phyloP scores from a whole-genome alignment of 2,888 invertebrate species.

The Corbicula japonica region DNA sequence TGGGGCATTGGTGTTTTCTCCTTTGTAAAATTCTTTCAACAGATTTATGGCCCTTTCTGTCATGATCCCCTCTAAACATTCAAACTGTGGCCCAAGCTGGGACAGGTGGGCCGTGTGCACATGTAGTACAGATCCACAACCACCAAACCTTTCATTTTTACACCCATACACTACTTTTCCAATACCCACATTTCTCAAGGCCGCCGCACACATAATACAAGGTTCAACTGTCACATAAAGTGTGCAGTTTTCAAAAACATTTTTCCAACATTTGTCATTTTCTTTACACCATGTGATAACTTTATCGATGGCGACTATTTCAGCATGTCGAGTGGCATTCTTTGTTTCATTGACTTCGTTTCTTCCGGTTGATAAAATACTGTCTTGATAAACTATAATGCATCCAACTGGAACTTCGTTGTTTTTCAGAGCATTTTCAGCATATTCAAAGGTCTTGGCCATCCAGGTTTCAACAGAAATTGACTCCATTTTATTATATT shows the following conservation, averaged over 20 bases:
- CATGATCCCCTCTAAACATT: constrained; percentile 89
- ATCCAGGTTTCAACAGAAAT: no score
- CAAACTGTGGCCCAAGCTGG: constrained; percentile 73
- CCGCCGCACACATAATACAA: constrained; percentile 97
- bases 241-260: constrained; percentile 88
- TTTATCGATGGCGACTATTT: constrained; percentile 96
- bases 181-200: constrained; percentile 87
- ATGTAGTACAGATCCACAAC: constrained; percentile 95
- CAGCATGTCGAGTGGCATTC: constrained; percentile 98
- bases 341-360: constrained; percentile 96
- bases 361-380: constrained; percentile 93
- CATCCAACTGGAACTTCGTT: constrained; percentile 99
- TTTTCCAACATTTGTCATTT: constrained; percentile 88
- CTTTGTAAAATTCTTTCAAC: constrained; percentile 97
- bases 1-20: constrained; percentile 92
- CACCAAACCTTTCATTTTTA: constrained; percentile 98
- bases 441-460: constrained; percentile 87
- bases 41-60: constrained; percentile 94
- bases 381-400: constrained; percentile 91
- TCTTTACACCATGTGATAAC: constrained; percentile 88
- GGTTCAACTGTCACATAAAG: constrained; percentile 97
- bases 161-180: constrained; percentile 95
- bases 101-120: constrained; percentile 87
- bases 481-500: no score
- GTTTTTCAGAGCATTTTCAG: constrained; percentile 91